Evolutionary conservation across 1,140 invertebrate genomes (phyloP).

Genomic region (Caenorhabditis inopinata): DNA sequence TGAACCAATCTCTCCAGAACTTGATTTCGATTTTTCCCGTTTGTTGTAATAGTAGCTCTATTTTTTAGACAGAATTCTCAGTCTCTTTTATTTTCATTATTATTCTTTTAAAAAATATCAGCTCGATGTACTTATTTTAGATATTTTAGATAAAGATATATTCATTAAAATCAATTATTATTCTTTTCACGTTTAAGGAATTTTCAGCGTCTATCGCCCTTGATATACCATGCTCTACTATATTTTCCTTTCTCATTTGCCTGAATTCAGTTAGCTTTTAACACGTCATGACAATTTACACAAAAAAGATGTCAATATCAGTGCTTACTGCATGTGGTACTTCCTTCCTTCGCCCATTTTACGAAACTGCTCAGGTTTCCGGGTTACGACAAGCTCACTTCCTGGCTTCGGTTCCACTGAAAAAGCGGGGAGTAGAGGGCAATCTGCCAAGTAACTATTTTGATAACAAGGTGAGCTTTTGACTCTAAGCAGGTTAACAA

Average conservation of each 20-base stretch:
- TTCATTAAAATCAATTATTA: too few relatives aligned
- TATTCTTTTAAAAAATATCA: not conserved
- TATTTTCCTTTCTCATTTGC: too few relatives aligned
- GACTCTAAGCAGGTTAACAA: too few relatives aligned
- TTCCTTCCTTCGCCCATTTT: not conserved
- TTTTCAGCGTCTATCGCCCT: not conserved
- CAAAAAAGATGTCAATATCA: not conserved
- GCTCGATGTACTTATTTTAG: not conserved
- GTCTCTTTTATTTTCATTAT: not conserved
- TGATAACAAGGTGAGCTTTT: constrained; percentile 35
- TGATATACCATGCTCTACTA: not conserved
- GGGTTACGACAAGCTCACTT: constrained; percentile 23
- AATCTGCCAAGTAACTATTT: constrained; percentile 12
- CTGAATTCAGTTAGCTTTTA: too few relatives aligned
- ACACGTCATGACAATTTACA: too few relatives aligned
- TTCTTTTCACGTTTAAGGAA: not conserved
- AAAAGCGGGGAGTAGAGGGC: constrained; percentile 36
- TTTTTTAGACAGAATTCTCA: not conserved
- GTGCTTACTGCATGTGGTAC: not conserved
- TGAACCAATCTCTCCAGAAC: constrained; percentile 25
- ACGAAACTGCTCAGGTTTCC: not conserved
- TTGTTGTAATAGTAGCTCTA: not conserved
- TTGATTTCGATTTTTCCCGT: constrained; percentile 32
- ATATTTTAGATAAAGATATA: too few relatives aligned
- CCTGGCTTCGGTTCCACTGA: constrained; percentile 35